These are phyloP conservation scores for Toxostoma redivivum DNA, from an alignment of 2,113 vertebrate genomes.

Conservation along the genomic window DNA sequence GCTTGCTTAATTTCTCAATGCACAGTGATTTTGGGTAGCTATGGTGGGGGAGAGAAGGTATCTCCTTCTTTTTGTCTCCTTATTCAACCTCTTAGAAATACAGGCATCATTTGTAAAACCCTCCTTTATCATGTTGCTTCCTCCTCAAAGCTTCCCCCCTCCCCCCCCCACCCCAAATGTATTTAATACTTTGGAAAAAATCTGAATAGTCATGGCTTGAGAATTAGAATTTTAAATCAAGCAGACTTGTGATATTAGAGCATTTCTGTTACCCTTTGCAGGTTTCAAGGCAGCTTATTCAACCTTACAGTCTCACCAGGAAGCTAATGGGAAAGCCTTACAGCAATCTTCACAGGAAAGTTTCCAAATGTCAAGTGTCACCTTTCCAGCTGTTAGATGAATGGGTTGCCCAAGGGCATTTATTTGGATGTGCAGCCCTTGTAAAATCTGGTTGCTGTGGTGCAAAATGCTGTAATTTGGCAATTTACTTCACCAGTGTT, in stretches of 20 bases:
- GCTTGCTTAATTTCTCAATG: neutral
- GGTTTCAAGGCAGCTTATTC: conserved; percentile 77
- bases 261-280: conserved; percentile 74
- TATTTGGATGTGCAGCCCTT: conserved; percentile 74
- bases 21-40: neutral
- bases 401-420: conserved; percentile 77
- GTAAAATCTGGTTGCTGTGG: conserved; percentile 69
- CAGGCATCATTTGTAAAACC: neutral
- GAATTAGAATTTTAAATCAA: conserved; percentile 74
- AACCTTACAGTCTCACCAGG: conserved; percentile 79
- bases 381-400: conserved; percentile 83
- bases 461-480: conserved; percentile 66
- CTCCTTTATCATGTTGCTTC: neutral
- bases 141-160: neutral
- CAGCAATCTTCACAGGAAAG: conserved; percentile 76
- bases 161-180: neutral
- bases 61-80: neutral
- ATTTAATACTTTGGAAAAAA: conserved; percentile 34
- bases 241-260: conserved; percentile 58
- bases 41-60: neutral
- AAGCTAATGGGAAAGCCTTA: conserved; percentile 82
- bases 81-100: neutral
- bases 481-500: conserved; percentile 51
- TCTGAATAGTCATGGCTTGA: conserved; percentile 62
- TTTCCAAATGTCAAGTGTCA: conserved; percentile 82